Conservation (phyloP, 2,888 invertebrate species). For the Eilema caniola region DNA sequence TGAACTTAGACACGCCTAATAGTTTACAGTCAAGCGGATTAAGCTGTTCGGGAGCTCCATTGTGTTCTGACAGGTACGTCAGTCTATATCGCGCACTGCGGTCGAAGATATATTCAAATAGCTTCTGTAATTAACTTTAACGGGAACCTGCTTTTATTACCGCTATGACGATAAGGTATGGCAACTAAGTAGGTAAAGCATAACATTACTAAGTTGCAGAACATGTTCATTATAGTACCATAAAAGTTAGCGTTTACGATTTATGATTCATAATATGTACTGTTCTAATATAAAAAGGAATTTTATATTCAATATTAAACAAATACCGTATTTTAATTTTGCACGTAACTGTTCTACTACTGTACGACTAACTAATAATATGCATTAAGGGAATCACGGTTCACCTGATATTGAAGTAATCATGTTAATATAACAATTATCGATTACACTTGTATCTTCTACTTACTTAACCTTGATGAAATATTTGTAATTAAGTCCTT, state of each 20-base stretch:
- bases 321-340: constrained; percentile 4
- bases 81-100: constrained; percentile 62
- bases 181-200: constrained; percentile 32
- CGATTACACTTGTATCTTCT: too few relatives aligned
- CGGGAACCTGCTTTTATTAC: constrained; percentile 49
- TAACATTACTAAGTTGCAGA: constrained; percentile 41
- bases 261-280: constrained; percentile 30
- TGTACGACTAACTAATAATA: not conserved
- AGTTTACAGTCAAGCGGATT: constrained; percentile 74
- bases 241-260: constrained; percentile 36
- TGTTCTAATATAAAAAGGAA: not conserved
- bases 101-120: constrained; percentile 59
- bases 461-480: too few relatives aligned
- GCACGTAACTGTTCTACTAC: not conserved
- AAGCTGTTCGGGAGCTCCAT: constrained; percentile 69
- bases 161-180: constrained; percentile 45
- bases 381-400: not conserved
- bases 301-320: constrained; percentile 2
- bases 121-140: constrained; percentile 61
- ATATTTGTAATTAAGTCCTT: too few relatives aligned
- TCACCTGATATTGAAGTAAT: too few relatives aligned
- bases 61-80: constrained; percentile 66
- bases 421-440: too few relatives aligned
- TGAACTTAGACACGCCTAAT: constrained; percentile 78
- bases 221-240: constrained; percentile 29